phyloP scores from a whole-genome alignment of 2,888 invertebrate genomes.

The Hypolimnas misippus region DNA sequence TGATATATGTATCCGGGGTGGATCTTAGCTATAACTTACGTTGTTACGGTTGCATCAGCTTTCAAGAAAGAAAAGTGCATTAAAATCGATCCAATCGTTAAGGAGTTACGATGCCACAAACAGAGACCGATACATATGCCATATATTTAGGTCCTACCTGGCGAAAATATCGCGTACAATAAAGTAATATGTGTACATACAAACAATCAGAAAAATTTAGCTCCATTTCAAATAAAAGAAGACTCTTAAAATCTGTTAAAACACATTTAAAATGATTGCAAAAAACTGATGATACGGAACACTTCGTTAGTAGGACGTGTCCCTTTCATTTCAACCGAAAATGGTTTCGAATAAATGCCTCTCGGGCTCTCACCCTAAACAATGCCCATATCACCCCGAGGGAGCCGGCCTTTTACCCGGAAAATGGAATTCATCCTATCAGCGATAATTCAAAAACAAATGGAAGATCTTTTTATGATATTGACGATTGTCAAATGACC shows the following conservation, averaged over 20 bases:
- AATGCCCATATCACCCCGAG: conserved; percentile 2
- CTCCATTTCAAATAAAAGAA: not conserved
- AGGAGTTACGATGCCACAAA: too few species aligned
- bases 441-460: not conserved
- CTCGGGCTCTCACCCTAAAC: not conserved
- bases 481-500: not conserved
- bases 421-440: conserved; percentile 5
- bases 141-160: too few species aligned
- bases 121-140: too few species aligned
- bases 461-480: not conserved
- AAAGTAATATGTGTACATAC: too few species aligned
- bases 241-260: too few species aligned
- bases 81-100: too few species aligned
- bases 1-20: too few species aligned
- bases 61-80: too few species aligned
- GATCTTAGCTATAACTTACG: too few species aligned
- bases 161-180: too few species aligned
- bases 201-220: not conserved
- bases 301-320: not conserved
- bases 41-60: too few species aligned
- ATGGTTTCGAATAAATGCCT: not conserved
- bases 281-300: not conserved
- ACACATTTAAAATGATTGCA: too few species aligned
- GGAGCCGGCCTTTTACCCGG: not conserved
- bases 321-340: not conserved